Conservation (phyloP, 2,888 invertebrate species). For the Saturnia japonica region DNA sequence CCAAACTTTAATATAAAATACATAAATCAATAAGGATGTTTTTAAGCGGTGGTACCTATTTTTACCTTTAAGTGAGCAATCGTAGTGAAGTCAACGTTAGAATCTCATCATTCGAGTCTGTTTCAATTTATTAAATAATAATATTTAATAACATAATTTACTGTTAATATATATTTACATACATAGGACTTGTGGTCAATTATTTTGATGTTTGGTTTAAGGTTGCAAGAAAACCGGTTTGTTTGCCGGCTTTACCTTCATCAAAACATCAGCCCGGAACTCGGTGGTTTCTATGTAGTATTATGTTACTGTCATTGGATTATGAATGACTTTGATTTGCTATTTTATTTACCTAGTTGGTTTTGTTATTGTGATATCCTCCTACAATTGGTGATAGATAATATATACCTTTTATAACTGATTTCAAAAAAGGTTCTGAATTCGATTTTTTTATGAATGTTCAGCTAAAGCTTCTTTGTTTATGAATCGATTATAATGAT, state of each 20-base stretch:
- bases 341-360: background rate
- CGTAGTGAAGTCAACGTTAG: background rate
- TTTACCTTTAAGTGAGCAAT: background rate
- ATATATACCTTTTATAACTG: background rate
- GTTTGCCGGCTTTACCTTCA: background rate
- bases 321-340: background rate
- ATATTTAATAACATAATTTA: background rate
- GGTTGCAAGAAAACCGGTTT: background rate
- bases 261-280: background rate
- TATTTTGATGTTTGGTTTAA: background rate
- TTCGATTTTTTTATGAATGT: no score
- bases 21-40: background rate
- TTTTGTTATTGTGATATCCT: background rate
- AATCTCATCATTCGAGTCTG: background rate
- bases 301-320: background rate
- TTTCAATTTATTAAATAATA: background rate
- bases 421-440: no score
- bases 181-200: background rate
- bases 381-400: background rate
- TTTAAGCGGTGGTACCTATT: background rate
- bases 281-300: background rate
- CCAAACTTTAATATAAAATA: constrained; percentile 35
- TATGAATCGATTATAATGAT: no score
- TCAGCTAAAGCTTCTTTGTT: no score
- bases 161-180: background rate